Evolutionary conservation across 1,140 invertebrate species (phyloP).

Genomic region (Drosophila kikkawai): DNA sequence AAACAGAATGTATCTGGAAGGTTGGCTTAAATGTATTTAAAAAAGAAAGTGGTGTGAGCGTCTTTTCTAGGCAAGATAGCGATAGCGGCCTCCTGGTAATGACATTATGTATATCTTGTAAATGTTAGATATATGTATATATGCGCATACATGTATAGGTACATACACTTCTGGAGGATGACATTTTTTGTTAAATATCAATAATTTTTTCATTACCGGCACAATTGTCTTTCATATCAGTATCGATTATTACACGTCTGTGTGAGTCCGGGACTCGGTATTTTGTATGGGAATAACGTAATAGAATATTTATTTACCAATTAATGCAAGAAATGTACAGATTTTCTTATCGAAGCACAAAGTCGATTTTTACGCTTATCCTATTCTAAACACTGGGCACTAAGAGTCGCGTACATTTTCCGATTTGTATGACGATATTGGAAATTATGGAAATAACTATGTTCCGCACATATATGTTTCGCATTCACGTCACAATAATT

Average conservation of each 20-base stretch:
- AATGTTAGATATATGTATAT: constrained; percentile 28
- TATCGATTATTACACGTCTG: constrained; percentile 19
- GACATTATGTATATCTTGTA: constrained; percentile 34
- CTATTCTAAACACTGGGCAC: constrained; percentile 44
- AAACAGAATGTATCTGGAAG: constrained; percentile 3
- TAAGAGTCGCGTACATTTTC: constrained; percentile 28
- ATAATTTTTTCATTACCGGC: constrained; percentile 36
- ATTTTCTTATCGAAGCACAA: constrained; percentile 14
- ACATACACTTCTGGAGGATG: constrained; percentile 21
- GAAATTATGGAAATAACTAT: constrained; percentile 14
- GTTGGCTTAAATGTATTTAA: constrained; percentile 4
- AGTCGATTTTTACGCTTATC: constrained; percentile 18
- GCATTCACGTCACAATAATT: constrained; percentile 34
- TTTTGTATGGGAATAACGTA: constrained; percentile 21
- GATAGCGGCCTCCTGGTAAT: constrained; percentile 32
- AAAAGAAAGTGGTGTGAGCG: constrained; percentile 1
- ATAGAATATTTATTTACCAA: constrained; percentile 47
- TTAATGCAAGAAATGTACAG: constrained; percentile 14
- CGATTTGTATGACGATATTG: constrained; percentile 9
- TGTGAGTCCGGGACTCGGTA: background rate
- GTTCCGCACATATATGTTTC: constrained; percentile 21
- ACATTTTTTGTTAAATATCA: constrained; percentile 47
- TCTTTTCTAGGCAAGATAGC: constrained; percentile 9
- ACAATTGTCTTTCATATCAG: constrained; percentile 14
- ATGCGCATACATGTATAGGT: constrained; percentile 37